These are phyloP conservation scores for Podiceps cristatus DNA, from an alignment of 2,113 vertebrate genomes.

Conservation along the genomic window DNA sequence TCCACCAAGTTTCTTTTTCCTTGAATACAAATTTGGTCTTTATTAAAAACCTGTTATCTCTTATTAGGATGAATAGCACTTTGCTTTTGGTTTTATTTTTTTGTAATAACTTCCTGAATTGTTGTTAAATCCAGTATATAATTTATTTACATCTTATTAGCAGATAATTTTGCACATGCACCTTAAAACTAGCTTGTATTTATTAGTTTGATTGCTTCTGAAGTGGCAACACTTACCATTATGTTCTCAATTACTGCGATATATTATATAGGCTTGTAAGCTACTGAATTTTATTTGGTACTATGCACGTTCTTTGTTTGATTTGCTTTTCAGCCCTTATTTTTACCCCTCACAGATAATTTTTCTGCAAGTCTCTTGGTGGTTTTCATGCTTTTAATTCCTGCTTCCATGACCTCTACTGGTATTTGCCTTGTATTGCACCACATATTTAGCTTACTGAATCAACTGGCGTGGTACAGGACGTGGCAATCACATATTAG, in stretches of 20 bases:
- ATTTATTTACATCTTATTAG: background rate
- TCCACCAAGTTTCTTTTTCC: background rate
- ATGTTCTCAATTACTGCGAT: background rate
- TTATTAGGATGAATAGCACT: background rate
- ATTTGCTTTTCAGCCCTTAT: background rate
- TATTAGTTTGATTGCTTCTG: background rate
- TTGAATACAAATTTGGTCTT: background rate
- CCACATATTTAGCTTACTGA: background rate
- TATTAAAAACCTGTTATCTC: background rate
- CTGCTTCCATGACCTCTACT: slow-evolving; percentile 41
- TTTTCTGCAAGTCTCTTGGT: background rate
- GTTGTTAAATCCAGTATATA: background rate
- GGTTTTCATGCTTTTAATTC: background rate
- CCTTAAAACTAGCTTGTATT: background rate
- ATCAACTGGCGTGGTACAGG: background rate
- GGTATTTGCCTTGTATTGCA: background rate
- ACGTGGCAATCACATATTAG: background rate
- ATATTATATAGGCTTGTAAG: background rate
- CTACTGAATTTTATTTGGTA: background rate
- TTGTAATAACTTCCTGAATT: background rate
- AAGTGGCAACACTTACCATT: background rate
- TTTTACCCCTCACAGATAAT: background rate
- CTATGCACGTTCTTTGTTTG: background rate
- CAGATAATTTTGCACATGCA: background rate
- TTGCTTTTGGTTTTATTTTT: background rate